Evolutionary conservation across 2,797 vertebrate genomes (phyloP).

Genomic region (Knipowitschia caucasica): DNA sequence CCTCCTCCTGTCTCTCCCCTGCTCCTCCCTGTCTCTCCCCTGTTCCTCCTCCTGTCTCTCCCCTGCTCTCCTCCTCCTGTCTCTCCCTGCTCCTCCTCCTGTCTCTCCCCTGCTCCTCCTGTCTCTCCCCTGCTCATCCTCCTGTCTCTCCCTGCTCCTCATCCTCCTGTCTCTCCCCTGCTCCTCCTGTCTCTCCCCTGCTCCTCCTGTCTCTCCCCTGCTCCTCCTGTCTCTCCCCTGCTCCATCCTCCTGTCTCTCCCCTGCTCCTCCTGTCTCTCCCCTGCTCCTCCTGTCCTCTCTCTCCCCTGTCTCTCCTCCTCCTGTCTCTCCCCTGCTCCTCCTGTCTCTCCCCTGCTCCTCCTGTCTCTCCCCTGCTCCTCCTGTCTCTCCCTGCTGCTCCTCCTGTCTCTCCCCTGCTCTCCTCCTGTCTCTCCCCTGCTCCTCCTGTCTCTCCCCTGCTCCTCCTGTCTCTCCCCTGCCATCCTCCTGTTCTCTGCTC

Average conservation of each 20-base stretch:
- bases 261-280: no score
- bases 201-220: no score
- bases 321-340: background rate
- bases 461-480: background rate
- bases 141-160: background rate
- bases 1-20: background rate
- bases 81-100: no score
- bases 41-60: background rate
- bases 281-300: no score
- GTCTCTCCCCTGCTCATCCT: slow-evolving; percentile 3
- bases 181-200: background rate
- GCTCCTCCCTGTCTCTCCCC: background rate
- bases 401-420: background rate
- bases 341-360: background rate
- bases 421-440: background rate
- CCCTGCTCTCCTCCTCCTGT: no score
- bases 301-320: background rate
- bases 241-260: no score
- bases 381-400: background rate
- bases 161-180: background rate
- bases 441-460: background rate
- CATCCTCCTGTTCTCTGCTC: no score
- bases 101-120: slow-evolving; percentile 21
- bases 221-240: no score
- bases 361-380: no score